Evolutionary conservation across 2,888 invertebrate species (phyloP), one percentile per base, ranked within the genome.

Genomic region (Leptopilina myrica): DNA sequence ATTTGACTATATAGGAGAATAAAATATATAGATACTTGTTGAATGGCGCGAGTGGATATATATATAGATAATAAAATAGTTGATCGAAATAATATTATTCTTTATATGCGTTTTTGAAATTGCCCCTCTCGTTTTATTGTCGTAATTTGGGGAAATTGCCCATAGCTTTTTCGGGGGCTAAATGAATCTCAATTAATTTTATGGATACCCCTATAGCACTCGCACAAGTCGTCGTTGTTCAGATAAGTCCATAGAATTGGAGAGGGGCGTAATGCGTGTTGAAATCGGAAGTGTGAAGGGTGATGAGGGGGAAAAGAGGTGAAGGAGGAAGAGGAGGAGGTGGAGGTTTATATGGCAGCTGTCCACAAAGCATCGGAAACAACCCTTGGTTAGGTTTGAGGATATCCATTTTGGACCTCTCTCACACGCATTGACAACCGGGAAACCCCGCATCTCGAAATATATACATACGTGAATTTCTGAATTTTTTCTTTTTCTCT

Each of bases 341-440:
- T 0, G 73, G 53, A 33, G 56, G 73, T 14, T 33, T 33, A 20
- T 7, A 49, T 46, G 64, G 79, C 79, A 82, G 83, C 82, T 82
- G 82, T 76, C 73, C 64, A 56, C 67, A 78, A 64, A 80, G 82
- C 64, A 80, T 76, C 62, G 11, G 46, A 77, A 82, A 79, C 82
- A 84, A 84, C 81, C 85, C 83, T 80, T 62, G 62, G 62, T 62
- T 62, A 62, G 9, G 62, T 62, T 77, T 82, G 79, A 76, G 82
- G 75, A 78, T 66, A 76, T 76, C 78, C 80, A 62, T 46, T 20
- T 20, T 62, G 75, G 62, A 69, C 64, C 67, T 67, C 80, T 80
- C 80, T 80, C 73, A 65, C 43, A 6, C 73, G 65, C 66, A 62
- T 79, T 53, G 77, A 80, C 7, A 43, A 8, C 83, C 83, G 82